Conservation (phyloP, 2,888 invertebrate species). For the Drosophila dives region DNA sequence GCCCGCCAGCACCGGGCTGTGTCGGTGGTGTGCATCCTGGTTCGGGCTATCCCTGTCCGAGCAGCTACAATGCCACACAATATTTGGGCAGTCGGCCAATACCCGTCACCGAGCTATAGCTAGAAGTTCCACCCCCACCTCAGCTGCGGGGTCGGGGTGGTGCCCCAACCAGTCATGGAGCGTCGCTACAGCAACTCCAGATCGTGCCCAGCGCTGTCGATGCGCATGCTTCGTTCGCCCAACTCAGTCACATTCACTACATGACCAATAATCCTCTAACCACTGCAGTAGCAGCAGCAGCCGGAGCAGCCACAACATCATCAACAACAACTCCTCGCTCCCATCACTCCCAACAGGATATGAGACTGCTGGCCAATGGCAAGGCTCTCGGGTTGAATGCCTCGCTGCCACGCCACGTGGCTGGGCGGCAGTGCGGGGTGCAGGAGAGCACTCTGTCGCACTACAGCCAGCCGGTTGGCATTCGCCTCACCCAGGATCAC, state of each 20-base stretch:
- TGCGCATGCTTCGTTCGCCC: slow-evolving; percentile 81
- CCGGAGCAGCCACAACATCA: slow-evolving; percentile 4
- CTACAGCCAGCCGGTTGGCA: slow-evolving; percentile 83
- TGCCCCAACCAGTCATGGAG: slow-evolving; percentile 72
- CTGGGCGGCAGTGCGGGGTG: slow-evolving; percentile 49
- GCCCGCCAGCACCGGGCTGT: slow-evolving; percentile 83
- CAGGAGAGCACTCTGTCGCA: slow-evolving; percentile 78
- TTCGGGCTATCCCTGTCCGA: slow-evolving; percentile 72
- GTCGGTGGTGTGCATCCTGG: slow-evolving; percentile 80
- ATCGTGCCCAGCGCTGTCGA: slow-evolving; percentile 79
- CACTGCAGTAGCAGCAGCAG: slow-evolving; percentile 19
- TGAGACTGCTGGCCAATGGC: slow-evolving; percentile 77
- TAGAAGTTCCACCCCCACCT: slow-evolving; percentile 95
- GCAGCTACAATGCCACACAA: slow-evolving; percentile 84
- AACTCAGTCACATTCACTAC: slow-evolving; percentile 84
- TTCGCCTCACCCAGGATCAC: slow-evolving; percentile 83
- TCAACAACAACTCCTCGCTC: slow-evolving; percentile 38
- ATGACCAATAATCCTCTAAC: slow-evolving; percentile 78
- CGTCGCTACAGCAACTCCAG: slow-evolving; percentile 82
- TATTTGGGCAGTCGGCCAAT: slow-evolving; percentile 88
- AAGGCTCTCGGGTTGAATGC: slow-evolving; percentile 63
- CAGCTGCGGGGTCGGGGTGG: slow-evolving; percentile 86
- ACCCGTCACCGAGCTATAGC: slow-evolving; percentile 97
- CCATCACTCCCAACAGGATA: slow-evolving; percentile 80
- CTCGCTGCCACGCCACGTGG: slow-evolving; percentile 75